phyloP scores from a whole-genome alignment of 2,797 vertebrate genomes.

The Sitta carolinensis region DNA sequence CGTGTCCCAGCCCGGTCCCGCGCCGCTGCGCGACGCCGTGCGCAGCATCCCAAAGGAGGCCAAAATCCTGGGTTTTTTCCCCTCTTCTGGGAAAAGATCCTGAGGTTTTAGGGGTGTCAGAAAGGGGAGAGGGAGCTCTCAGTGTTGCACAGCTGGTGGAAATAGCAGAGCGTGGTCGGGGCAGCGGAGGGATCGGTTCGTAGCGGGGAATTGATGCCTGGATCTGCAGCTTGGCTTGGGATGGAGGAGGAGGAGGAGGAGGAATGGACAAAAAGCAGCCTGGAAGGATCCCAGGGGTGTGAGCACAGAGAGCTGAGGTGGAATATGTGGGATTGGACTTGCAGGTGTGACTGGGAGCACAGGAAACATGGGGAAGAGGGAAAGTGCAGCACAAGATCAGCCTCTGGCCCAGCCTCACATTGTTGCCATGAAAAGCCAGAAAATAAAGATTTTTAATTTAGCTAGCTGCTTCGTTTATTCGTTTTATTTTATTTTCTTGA shows the following conservation, averaged over 20 bases:
- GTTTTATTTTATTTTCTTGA: not conserved
- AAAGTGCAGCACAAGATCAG: not conserved
- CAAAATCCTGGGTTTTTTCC: not conserved
- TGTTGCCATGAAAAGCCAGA: not conserved
- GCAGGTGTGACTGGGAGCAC: not conserved
- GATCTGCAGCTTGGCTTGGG: not conserved
- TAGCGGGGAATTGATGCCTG: not conserved
- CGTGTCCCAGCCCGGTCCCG: not conserved
- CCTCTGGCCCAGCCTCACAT: not conserved
- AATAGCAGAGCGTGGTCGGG: not conserved
- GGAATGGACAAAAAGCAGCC: not conserved
- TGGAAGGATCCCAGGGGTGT: not conserved
- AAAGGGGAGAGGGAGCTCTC: not conserved
- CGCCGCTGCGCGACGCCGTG: not conserved
- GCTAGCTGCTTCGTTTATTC: not conserved
- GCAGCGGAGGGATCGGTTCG: not conserved
- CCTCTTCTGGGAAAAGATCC: not conserved
- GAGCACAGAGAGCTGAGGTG: not conserved
- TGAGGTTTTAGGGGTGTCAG: not conserved
- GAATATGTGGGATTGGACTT: not conserved
- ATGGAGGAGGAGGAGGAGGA: not conserved
- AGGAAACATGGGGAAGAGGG: not conserved
- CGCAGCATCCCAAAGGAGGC: not conserved
- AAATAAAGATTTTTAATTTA: not conserved
- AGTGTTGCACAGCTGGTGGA: not conserved